These are phyloP conservation scores for Tympanuchus pallidicinctus DNA, from an alignment of 2,113 vertebrate genomes.

Conservation along the genomic window DNA sequence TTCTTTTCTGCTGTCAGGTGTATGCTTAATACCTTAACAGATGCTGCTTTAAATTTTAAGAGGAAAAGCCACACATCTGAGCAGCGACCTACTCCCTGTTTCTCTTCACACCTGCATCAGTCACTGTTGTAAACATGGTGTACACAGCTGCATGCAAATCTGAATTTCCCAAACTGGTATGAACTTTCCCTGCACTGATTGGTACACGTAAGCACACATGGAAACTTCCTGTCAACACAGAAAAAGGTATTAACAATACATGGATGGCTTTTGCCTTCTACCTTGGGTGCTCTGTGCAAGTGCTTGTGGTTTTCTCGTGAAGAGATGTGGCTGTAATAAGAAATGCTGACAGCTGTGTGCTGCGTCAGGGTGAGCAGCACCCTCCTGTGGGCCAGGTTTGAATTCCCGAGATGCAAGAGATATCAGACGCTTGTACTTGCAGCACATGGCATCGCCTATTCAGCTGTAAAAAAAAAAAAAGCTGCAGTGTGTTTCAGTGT, in stretches of 20 bases:
- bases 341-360: accelerated
- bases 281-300: background rate
- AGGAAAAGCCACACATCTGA: background rate
- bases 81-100: background rate
- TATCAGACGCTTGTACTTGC: accelerated
- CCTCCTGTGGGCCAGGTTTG: background rate
- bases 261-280: background rate
- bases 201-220: accelerated
- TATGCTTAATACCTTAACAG: background rate
- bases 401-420: background rate
- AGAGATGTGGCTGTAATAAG: background rate
- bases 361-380: background rate
- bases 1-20: background rate
- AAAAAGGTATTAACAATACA: accelerated
- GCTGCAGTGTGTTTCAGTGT: background rate
- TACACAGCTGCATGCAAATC: background rate
- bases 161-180: background rate
- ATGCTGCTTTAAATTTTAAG: background rate
- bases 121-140: background rate
- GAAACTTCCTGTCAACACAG: background rate
- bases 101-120: background rate
- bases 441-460: accelerated
- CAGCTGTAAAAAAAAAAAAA: background rate
- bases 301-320: background rate
- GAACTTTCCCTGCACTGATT: background rate